These are phyloP conservation scores for Chloropsis cyanopogon DNA, from an alignment of 2,113 vertebrate genomes.

Conservation along the genomic window DNA sequence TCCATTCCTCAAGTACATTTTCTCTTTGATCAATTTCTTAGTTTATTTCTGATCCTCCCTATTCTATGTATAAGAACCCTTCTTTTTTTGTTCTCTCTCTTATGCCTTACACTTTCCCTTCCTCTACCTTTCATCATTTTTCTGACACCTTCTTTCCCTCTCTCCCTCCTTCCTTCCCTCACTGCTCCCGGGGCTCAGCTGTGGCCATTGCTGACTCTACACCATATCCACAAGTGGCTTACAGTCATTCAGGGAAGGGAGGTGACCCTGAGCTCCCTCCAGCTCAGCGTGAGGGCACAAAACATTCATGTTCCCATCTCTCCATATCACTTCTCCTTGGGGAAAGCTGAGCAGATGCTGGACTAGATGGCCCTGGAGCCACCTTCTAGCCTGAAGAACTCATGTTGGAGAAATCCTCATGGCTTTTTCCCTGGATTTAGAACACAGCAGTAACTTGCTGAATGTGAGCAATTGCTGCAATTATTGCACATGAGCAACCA, in stretches of 20 bases:
- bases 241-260: background rate
- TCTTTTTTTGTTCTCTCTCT: background rate
- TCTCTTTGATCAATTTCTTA: background rate
- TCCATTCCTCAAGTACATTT: background rate
- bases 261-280: background rate
- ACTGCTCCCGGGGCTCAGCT: background rate
- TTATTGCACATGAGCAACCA: background rate
- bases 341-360: background rate
- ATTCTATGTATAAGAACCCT: background rate
- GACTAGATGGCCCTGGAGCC: background rate
- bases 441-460: background rate
- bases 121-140: background rate
- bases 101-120: background rate
- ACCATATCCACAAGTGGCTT: background rate
- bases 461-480: background rate
- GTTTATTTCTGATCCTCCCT: background rate
- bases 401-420: background rate
- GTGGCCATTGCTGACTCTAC: background rate
- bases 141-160: background rate
- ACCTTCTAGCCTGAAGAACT: background rate
- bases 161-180: background rate
- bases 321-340: background rate
- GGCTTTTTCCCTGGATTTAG: background rate
- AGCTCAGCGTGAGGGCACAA: background rate
- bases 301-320: background rate